Percentiles rank a stretch among this genome's conserved stretches.
phyloP scores from a whole-genome alignment of 2,797 vertebrate genomes.

The Vultur gryphus region DNA sequence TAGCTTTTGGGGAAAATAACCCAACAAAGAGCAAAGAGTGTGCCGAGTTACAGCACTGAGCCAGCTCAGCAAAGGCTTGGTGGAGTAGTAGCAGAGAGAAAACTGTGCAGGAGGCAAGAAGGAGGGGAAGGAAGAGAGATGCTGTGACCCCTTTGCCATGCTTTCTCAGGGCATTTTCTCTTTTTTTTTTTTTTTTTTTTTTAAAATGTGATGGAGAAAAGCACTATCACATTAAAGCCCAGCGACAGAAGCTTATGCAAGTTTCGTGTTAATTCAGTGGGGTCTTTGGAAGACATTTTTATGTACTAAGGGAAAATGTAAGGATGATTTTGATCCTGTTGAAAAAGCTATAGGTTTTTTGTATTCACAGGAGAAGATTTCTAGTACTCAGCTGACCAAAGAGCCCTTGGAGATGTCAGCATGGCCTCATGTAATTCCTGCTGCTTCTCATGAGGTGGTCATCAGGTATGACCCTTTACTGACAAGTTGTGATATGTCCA shows the following conservation, averaged over 20 bases:
- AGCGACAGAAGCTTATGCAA: not conserved
- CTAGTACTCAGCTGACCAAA: conserved; percentile 37
- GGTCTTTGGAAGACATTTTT: not conserved
- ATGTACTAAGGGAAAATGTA: not conserved
- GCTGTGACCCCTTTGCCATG: not conserved
- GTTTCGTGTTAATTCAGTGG: not conserved
- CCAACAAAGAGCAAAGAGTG: not conserved
- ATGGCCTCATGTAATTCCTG: not conserved
- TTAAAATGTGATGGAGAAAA: rapidly evolving
- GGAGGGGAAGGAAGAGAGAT: not conserved
- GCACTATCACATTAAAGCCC: not conserved
- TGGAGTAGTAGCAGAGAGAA: not conserved
- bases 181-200: not conserved
- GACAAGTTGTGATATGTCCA: not conserved
- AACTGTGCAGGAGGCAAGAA: rapidly evolving
- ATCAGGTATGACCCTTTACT: conserved; percentile 45
- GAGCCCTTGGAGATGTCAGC: conserved; percentile 39
- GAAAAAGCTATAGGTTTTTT: conserved; percentile 11
- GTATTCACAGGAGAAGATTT: conserved; percentile 38
- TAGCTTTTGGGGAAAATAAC: not conserved
- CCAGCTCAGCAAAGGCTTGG: not conserved
- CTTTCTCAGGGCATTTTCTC: not conserved
- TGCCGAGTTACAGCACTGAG: not conserved
- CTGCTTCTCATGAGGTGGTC: conserved; percentile 48
- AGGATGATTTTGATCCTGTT: not conserved